Evolutionary conservation across 2,888 invertebrate genomes (phyloP).

Genomic region (Lepeophtheirus nordmannii): DNA sequence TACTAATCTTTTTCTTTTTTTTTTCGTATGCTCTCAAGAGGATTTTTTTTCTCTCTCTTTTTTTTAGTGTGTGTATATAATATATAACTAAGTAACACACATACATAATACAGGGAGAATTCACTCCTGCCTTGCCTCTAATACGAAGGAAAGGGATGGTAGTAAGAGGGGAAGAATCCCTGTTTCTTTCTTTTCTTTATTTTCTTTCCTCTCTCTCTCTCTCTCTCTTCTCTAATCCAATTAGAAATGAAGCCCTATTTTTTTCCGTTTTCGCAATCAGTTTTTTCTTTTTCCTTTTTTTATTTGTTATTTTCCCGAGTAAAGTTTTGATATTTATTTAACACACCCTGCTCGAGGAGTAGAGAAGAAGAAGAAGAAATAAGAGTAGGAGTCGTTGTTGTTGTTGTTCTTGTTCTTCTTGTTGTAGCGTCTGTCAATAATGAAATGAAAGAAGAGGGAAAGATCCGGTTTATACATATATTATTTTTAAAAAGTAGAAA

Average conservation of each 20-base stretch:
- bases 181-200: background rate
- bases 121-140: too few species aligned
- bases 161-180: background rate
- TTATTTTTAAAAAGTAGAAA: too few species aligned
- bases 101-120: background rate
- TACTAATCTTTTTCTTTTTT: background rate
- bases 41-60: background rate
- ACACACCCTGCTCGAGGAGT: background rate
- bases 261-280: background rate
- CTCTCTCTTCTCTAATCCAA: background rate
- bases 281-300: background rate
- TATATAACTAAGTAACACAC: background rate
- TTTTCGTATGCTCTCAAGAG: background rate
- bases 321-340: background rate
- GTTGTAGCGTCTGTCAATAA: too few species aligned
- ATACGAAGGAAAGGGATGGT: background rate
- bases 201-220: background rate
- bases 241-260: conserved; percentile 2
- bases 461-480: too few species aligned
- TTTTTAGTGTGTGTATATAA: background rate
- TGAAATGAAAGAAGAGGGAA: too few species aligned
- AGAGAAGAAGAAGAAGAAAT: background rate
- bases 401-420: background rate
- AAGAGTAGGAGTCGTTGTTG: background rate
- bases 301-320: background rate